These are phyloP conservation scores for Masticophis lateralis DNA, from an alignment of 2,797 vertebrate species.

Conservation along the genomic window DNA sequence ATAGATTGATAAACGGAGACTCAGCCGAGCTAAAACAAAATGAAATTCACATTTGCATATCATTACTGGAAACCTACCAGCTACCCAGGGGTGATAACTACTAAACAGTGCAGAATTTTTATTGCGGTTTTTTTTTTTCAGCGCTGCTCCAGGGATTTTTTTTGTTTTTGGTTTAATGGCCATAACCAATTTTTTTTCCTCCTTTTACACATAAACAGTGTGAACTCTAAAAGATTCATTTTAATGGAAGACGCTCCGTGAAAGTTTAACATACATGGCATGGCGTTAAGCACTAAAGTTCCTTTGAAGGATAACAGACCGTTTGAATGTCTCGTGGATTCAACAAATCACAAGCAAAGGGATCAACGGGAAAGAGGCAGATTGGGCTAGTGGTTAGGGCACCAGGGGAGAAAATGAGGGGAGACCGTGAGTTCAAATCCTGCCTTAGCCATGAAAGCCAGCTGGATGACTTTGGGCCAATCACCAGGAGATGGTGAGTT, in stretches of 20 bases:
- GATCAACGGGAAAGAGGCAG: slow-evolving; percentile 20
- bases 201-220: slow-evolving; percentile 62
- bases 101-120: slow-evolving; percentile 67
- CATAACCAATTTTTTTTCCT: slow-evolving; percentile 43
- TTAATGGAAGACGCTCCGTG: slow-evolving; percentile 57
- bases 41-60: slow-evolving; percentile 60
- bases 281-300: slow-evolving; percentile 28
- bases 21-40: slow-evolving; percentile 47
- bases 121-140: slow-evolving; percentile 56
- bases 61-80: slow-evolving; percentile 64
- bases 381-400: background rate
- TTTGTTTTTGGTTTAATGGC: slow-evolving; percentile 30
- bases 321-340: slow-evolving; percentile 57
- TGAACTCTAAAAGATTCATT: slow-evolving; percentile 58
- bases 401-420: background rate
- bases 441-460: rapidly evolving
- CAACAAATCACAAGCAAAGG: slow-evolving; percentile 38
- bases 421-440: too few species aligned
- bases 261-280: slow-evolving; percentile 47
- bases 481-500: too few species aligned
- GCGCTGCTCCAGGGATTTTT: slow-evolving; percentile 61
- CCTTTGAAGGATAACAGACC: slow-evolving; percentile 46
- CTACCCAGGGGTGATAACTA: slow-evolving; percentile 66
- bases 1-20: slow-evolving; percentile 48
- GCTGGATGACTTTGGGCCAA: too few species aligned